These are phyloP conservation scores for Rhagoletis pomonella DNA, from an alignment of 1,140 invertebrate genomes.

Conservation along the genomic window DNA sequence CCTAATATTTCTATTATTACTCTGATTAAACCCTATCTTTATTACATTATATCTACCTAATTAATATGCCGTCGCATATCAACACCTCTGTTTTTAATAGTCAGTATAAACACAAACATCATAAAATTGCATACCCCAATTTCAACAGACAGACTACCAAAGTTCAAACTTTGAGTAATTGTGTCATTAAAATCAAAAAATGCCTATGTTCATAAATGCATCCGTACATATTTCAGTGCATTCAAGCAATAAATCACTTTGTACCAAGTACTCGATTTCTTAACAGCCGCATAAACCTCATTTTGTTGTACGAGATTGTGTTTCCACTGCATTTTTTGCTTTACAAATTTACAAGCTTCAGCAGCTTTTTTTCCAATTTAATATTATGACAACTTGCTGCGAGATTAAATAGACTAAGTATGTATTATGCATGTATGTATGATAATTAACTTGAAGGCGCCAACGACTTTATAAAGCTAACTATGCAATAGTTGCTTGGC, in stretches of 20 bases:
- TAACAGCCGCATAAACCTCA: background rate
- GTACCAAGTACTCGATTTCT: background rate
- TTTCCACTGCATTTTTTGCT: background rate
- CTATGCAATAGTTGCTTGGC: background rate
- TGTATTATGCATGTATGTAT: background rate
- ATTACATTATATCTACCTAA: no score
- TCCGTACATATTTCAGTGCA: no score
- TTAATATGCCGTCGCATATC: no score
- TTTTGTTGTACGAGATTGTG: background rate
- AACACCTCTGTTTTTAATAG: no score
- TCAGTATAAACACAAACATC: no score
- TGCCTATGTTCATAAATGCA: no score
- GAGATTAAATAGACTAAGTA: background rate
- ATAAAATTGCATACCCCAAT: no score
- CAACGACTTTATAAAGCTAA: background rate
- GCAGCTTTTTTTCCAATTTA: background rate
- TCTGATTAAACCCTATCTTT: no score
- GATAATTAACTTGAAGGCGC: background rate
- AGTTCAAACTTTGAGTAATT: no score
- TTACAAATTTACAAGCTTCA: constrained; percentile 14
- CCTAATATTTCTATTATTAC: no score
- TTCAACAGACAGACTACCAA: no score
- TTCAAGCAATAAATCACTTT: background rate
- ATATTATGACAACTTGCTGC: background rate
- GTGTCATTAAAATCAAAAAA: no score